Percentiles rank a stretch among this genome's conserved stretches.
These are phyloP conservation scores for Acrocephalus scirpaceus DNA, from an alignment of 2,797 vertebrate genomes.

Conservation along the genomic window DNA sequence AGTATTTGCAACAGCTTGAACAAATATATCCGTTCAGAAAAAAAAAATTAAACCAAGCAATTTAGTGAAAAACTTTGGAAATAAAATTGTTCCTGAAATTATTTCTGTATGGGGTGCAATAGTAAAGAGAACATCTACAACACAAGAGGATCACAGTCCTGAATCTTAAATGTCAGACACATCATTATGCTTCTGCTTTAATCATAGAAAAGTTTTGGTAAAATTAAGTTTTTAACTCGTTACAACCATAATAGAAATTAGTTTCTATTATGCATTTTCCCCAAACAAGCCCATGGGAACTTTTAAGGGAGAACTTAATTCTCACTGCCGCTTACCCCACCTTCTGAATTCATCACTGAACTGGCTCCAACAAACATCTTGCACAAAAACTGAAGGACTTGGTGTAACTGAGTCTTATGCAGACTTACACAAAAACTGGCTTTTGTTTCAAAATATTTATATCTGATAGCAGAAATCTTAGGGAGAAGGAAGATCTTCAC, in stretches of 20 bases:
- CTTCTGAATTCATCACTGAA: neutral
- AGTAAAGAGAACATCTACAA: conserved; percentile 9
- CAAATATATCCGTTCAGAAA: conserved; percentile 7
- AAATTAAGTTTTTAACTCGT: neutral
- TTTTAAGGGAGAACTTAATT: neutral
- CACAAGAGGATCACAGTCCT: neutral
- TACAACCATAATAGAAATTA: neutral
- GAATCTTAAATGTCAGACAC: neutral
- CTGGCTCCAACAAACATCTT: neutral
- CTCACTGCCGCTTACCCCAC: neutral
- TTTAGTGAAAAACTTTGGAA: conserved; percentile 15
- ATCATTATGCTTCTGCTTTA: neutral
- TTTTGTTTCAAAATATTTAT: neutral
- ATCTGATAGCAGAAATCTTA: neutral
- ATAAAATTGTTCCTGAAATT: conserved; percentile 31
- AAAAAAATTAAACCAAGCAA: neutral
- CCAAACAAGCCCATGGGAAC: neutral
- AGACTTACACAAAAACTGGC: neutral
- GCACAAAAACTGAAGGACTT: neutral
- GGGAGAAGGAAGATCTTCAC: neutral
- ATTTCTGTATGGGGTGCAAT: conserved; percentile 14
- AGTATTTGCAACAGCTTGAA: conserved; percentile 25
- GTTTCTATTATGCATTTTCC: neutral
- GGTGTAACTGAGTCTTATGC: neutral
- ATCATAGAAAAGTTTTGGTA: neutral